phyloP scores from a whole-genome alignment of 2,888 invertebrate genomes.

The Drosophila flavopinicola region DNA sequence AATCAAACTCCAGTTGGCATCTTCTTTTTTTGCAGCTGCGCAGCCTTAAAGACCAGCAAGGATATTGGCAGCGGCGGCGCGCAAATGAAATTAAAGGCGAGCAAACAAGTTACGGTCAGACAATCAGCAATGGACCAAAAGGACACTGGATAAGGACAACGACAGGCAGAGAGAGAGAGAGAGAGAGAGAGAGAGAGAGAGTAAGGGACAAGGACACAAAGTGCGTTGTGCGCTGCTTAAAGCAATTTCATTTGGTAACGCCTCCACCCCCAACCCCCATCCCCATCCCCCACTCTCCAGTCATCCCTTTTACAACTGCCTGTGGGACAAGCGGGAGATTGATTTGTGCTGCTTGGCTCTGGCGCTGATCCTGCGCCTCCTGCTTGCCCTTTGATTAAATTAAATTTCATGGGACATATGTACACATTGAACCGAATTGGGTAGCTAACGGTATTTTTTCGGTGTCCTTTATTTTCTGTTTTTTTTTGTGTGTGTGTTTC shows the following conservation, averaged over 20 bases:
- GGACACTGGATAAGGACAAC: slow-evolving; percentile 69
- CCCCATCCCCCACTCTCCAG: slow-evolving; percentile 12
- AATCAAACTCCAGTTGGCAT: slow-evolving; percentile 41
- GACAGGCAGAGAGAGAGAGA: slow-evolving; percentile 36
- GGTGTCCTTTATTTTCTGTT: slow-evolving; percentile 7
- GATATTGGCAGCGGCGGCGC: slow-evolving; percentile 54
- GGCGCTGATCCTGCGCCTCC: slow-evolving; percentile 25
- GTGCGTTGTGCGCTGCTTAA: slow-evolving; percentile 69
- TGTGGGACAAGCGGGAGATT: slow-evolving; percentile 77
- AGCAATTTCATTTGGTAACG: slow-evolving; percentile 76
- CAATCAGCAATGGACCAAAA: slow-evolving; percentile 75
- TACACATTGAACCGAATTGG: slow-evolving; percentile 65
- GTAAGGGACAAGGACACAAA: slow-evolving; percentile 51
- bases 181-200: slow-evolving; percentile 32
- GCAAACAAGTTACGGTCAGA: slow-evolving; percentile 82
- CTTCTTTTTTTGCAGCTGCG: slow-evolving; percentile 20
- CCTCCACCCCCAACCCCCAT: slow-evolving; percentile 13
- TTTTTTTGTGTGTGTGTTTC: slow-evolving; percentile 29
- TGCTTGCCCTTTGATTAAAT: slow-evolving; percentile 82
- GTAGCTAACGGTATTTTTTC: slow-evolving; percentile 29
- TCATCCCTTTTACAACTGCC: slow-evolving; percentile 39
- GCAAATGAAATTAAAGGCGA: slow-evolving; percentile 82
- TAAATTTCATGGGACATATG: slow-evolving; percentile 81
- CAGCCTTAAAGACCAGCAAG: slow-evolving; percentile 54
- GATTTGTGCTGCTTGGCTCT: slow-evolving; percentile 76